Base-by-base conservation (phyloP, 2,888 invertebrate species). In the Pachymerium ferrugineum region DNA sequence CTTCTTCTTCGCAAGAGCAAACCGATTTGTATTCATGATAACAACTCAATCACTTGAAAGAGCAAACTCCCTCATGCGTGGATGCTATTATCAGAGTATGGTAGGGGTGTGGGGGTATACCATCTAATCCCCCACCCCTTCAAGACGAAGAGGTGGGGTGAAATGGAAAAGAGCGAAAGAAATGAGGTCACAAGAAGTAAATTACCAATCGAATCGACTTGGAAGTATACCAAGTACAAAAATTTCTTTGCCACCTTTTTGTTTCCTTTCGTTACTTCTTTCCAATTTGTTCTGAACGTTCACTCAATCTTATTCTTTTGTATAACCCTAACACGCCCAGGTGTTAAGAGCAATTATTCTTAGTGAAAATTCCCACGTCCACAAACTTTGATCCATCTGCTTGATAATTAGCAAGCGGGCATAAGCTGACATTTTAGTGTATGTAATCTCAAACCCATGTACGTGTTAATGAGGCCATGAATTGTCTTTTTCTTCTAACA, bases 11-110 rank as follows among this genome's bases (percentile, higher is more conserved):
- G 62, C 14, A 62, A 62, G 62, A 25, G 62, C 62, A 62, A 62
- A 62, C 62, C 62, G 62, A 62, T 62, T 62, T 62, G 62, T 62
- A 62, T 62, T 62, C 62, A 62, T 62, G 62, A 62, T 62, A 62
- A 62, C 62, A 62, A 62, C 62, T 62, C 62, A 62, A 62, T 62
- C 62, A 62, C 62, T 62, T 12, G 28, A 62, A 62, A 62, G 62
- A 62, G 62, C 62, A 62, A 62, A 62, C 62, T 62, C 62, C 28
- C 62, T 62, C 62, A 62, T 62, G 62, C 62, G 62, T 62, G 62
- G 62, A 62, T 62, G 62, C 62, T 62, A 62, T 62, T 62, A 62
- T 62, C 62, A 62, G 62, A 62, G 62, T 62, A 62, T 62, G 62
- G 12, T 62, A 22, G 62, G 62, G 14, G 62, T 62, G 62, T n/a